phyloP scores from a whole-genome alignment of 2,113 vertebrate species.

The Oxyura jamaicensis region DNA sequence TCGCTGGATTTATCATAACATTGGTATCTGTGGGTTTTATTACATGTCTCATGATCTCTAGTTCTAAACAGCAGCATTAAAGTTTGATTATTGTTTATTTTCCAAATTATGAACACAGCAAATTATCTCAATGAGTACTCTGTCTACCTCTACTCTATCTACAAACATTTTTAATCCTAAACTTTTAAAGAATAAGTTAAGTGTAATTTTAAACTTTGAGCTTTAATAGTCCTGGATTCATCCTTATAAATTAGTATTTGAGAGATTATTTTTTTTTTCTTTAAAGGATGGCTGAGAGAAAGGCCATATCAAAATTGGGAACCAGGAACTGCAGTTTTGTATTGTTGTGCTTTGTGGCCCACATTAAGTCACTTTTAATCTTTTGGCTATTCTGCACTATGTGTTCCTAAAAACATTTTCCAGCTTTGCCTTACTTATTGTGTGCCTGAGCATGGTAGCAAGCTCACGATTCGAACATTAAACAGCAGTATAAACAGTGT shows the following conservation, averaged over 20 bases:
- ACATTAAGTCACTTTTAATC: background rate
- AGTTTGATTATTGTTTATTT: constrained; percentile 19
- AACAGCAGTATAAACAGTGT: background rate
- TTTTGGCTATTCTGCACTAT: background rate
- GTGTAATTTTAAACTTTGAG: background rate
- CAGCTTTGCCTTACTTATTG: background rate
- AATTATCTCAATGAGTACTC: background rate
- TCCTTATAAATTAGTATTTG: background rate
- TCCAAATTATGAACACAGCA: background rate
- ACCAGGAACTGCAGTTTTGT: background rate
- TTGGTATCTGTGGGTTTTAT: background rate
- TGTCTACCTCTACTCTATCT: background rate
- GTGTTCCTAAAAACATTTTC: background rate
- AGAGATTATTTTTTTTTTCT: background rate
- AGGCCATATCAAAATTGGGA: background rate
- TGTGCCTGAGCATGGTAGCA: background rate
- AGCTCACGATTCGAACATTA: background rate
- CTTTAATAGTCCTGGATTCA: background rate
- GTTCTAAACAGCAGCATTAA: background rate
- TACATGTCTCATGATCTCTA: background rate
- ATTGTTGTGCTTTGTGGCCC: background rate
- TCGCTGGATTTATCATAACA: background rate
- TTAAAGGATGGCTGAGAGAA: background rate
- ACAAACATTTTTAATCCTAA: background rate
- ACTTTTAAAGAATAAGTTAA: background rate